These are phyloP conservation scores for Oceanodroma tethys DNA, from an alignment of 2,113 vertebrate species.

Conservation along the genomic window DNA sequence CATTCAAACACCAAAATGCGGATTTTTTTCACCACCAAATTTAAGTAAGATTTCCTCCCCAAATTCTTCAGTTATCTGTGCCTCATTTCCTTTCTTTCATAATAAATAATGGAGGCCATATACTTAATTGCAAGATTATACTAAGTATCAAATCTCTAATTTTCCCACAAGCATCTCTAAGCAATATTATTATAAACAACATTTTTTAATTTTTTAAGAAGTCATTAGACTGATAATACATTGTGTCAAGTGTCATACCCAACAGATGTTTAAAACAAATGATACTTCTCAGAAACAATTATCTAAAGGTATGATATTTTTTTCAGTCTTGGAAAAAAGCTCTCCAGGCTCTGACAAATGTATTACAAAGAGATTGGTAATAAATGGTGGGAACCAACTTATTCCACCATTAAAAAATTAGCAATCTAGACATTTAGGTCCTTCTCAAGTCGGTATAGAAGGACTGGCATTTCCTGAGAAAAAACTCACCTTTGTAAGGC, in stretches of 20 bases:
- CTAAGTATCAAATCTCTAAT: neutral
- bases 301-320: neutral
- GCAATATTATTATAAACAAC: neutral
- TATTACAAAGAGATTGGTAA: neutral
- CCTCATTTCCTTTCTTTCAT: neutral
- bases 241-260: neutral
- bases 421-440: neutral
- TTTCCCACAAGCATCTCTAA: neutral
- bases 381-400: neutral
- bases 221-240: neutral
- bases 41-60: neutral
- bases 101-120: neutral
- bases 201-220: neutral
- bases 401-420: neutral
- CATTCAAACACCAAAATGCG: neutral
- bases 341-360: neutral
- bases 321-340: neutral
- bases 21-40: neutral
- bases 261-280: neutral
- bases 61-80: neutral
- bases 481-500: constrained; percentile 35
- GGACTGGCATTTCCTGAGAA: constrained; percentile 44
- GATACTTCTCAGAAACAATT: neutral
- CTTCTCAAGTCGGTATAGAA: neutral
- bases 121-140: neutral